Evolutionary conservation across 2,113 vertebrate genomes (phyloP).

Genomic region (Calcarius ornatus): DNA sequence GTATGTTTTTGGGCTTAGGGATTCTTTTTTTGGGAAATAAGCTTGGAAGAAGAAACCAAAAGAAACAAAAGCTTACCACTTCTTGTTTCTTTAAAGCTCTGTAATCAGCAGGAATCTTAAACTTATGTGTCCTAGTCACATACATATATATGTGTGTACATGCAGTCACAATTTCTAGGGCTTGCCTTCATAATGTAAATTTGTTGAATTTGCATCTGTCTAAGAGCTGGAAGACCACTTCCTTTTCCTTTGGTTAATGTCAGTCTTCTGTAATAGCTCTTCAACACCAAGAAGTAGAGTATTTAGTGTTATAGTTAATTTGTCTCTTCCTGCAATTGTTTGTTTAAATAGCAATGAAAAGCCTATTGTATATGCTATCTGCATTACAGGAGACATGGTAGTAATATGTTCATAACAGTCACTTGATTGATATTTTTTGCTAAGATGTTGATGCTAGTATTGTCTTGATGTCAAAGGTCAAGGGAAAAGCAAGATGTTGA

Average conservation of each 20-base stretch:
- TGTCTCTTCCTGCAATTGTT: slow-evolving; percentile 22
- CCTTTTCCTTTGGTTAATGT: slow-evolving; percentile 16
- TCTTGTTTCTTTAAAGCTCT: not conserved
- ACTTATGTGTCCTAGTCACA: not conserved
- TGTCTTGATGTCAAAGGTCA: not conserved
- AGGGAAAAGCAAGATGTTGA: not conserved
- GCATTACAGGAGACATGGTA: not conserved
- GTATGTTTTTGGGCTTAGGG: not conserved
- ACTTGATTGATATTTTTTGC: not conserved
- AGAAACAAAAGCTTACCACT: not conserved
- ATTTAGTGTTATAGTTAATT: not conserved
- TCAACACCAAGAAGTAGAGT: not conserved
- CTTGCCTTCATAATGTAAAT: not conserved
- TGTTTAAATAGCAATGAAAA: slow-evolving; percentile 10
- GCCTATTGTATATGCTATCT: not conserved
- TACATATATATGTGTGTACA: fast-evolving
- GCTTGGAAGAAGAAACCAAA: too few relatives aligned
- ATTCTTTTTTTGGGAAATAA: not conserved
- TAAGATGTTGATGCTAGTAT: not conserved
- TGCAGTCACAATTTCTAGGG: not conserved
- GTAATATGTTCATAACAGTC: not conserved
- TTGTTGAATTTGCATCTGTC: not conserved
- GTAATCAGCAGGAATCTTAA: not conserved
- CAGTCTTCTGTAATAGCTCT: not conserved
- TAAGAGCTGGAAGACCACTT: not conserved